Evolutionary conservation across 2,888 invertebrate species (phyloP), one percentile per base, ranked within the genome.

Genomic region (Oxyteleia sp.): DNA sequence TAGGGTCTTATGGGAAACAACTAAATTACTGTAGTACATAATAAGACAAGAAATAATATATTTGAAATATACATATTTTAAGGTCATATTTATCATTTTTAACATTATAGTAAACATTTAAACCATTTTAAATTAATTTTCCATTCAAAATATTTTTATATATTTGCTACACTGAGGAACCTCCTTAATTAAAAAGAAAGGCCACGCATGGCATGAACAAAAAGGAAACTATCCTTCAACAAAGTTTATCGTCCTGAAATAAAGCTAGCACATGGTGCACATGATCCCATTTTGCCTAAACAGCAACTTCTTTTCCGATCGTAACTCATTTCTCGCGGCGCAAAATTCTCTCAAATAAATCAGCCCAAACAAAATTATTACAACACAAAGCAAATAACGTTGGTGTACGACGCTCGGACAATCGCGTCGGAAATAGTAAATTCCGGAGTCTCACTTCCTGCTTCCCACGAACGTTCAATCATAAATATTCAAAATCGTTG

Each of bases 351-450:
- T n/a, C 53, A n/a, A 41, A 57, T 57, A 57, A 57, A 57, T 57
- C 57, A 35, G 38, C 35, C 13, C 41, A 5, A 23, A 41, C n/a
- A 57, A 38, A n/a, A 57, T 16, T 41, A 18, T 11, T 10, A 13
- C 57, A 41, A 41, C 51, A 29, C n/a, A 29, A 51, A 51, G n/a
- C 51, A 51, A 51, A 51, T 51, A 26, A 51, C n/a, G n/a, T n/a
- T 13, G 13, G 49, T 20, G 49, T 23, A 7, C 1, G 35, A 35
- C 18, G 18, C 16, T 41, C 38, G 57, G 41, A 38, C 23, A 57
- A 38, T 57, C 23, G 23, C 41, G n/a, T 23, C 38, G 38, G 20
- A 41, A 41, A 41, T 23, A n/a, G 23, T 57, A 57, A 57, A 57
- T 57, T 16, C 20, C 7, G 13, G 5, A 15, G 0, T 13, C 18